phyloP scores from a whole-genome alignment of 1,140 invertebrate species.

The Drosophila bipectinata region DNA sequence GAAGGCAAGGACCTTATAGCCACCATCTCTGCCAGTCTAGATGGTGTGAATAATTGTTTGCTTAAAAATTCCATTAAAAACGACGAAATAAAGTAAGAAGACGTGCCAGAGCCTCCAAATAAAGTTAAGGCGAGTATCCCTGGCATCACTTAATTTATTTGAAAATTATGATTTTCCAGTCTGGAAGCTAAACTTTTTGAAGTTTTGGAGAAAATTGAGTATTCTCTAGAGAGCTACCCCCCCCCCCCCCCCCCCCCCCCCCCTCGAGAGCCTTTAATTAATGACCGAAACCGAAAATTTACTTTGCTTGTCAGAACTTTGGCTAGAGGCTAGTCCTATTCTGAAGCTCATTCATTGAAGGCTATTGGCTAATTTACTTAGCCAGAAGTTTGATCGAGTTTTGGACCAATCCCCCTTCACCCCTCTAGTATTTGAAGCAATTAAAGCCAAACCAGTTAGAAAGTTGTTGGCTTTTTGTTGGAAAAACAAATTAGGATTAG shows the following conservation, averaged over 20 bases:
- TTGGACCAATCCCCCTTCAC: no score
- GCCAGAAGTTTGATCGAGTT: constrained; percentile 28
- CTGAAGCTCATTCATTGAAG: not conserved
- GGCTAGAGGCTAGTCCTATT: constrained; percentile 10
- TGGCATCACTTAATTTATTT: constrained; percentile 16
- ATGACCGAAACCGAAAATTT: constrained; percentile 13
- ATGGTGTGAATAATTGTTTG: constrained; percentile 54
- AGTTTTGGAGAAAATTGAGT: constrained; percentile 15
- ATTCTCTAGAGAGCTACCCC: constrained; percentile 16
- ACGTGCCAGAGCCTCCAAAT: constrained; percentile 21
- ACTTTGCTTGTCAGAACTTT: constrained; percentile 11
- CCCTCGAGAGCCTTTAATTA: constrained; percentile 3
- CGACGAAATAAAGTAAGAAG: constrained; percentile 27
- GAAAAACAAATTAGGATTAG: constrained; percentile 68
- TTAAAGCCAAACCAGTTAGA: constrained; percentile 26
- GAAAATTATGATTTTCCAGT: constrained; percentile 29
- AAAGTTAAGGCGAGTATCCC: not conserved
- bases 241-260: no score
- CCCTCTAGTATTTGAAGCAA: constrained; percentile 11
- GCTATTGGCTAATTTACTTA: constrained; percentile 45
- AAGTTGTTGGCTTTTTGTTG: not conserved
- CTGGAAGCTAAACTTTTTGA: not conserved
- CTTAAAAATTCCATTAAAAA: constrained; percentile 55
- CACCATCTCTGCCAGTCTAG: not conserved
- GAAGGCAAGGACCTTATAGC: not conserved